phyloP scores from a whole-genome alignment of 2,113 vertebrate genomes.

The Cranoglanis bouderius region DNA sequence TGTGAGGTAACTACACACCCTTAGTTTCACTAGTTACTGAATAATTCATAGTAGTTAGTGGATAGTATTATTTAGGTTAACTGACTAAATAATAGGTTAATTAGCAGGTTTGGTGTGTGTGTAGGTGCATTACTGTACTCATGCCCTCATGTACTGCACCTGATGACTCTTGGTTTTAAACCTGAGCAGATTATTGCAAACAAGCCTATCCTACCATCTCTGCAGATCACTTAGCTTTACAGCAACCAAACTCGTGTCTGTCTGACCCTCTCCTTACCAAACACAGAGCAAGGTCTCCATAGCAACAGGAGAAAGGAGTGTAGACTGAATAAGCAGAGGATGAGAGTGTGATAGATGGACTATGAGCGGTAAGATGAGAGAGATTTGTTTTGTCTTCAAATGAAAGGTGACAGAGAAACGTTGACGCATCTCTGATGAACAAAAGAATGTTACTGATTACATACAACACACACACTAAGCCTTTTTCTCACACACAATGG shows the following conservation, averaged over 20 bases:
- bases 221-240: neutral
- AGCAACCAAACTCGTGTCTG: slow-evolving; percentile 10
- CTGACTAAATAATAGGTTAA: neutral
- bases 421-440: neutral
- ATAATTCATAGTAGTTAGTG: neutral
- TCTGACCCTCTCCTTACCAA: slow-evolving; percentile 36
- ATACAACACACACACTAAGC: neutral
- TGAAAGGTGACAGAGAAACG: neutral
- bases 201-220: neutral
- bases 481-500: neutral
- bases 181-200: neutral
- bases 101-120: neutral
- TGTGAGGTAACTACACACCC: neutral
- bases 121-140: neutral
- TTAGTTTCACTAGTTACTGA: neutral
- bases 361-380: slow-evolving; percentile 41
- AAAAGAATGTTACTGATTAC: neutral
- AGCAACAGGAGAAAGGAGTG: slow-evolving; percentile 65
- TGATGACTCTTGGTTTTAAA: slow-evolving; percentile 15
- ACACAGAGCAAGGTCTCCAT: slow-evolving; percentile 50
- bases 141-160: neutral
- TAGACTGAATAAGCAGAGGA: slow-evolving; percentile 62
- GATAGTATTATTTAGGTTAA: neutral
- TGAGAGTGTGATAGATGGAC: slow-evolving; percentile 62
- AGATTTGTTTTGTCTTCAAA: neutral